A percentile compares a stretch with the other conserved stretches of the same genome.
Evolutionary conservation across 2,113 vertebrate genomes (phyloP).

Genomic region (Nothobranchius kuhntae): DNA sequence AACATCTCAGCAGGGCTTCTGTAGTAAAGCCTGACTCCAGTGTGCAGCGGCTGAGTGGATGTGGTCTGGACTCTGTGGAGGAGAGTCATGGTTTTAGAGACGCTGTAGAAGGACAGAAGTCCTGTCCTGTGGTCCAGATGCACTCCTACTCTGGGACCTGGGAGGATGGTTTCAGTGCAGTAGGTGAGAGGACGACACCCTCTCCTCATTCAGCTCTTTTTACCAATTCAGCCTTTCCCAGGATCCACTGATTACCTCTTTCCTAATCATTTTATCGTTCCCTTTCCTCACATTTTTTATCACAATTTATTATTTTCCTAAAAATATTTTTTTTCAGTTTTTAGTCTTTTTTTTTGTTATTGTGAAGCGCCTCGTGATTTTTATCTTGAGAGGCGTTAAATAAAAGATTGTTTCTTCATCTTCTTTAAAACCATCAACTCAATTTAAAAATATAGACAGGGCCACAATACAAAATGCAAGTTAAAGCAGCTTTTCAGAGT

Average conservation of each 20-base stretch:
- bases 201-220: neutral
- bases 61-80: conserved; percentile 30
- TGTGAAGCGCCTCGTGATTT: no score
- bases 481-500: no score
- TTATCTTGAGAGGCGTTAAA: no score
- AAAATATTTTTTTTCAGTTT: no score
- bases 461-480: no score
- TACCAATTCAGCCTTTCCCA: neutral
- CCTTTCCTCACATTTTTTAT: no score
- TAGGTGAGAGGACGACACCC: neutral
- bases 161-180: neutral
- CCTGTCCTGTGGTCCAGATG: neutral
- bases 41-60: conserved; percentile 21
- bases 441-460: no score
- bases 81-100: conserved; percentile 22
- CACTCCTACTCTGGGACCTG: neutral
- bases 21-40: neutral
- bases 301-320: no score
- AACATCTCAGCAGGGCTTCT: neutral
- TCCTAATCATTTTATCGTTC: neutral
- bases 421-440: no score
- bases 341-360: no score
- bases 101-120: conserved; percentile 6
- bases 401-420: no score
- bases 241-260: neutral